Evolutionary conservation across 1,140 invertebrate genomes (phyloP), one percentile per base, ranked within the genome.

Genomic region (Heliconius hermathena): DNA sequence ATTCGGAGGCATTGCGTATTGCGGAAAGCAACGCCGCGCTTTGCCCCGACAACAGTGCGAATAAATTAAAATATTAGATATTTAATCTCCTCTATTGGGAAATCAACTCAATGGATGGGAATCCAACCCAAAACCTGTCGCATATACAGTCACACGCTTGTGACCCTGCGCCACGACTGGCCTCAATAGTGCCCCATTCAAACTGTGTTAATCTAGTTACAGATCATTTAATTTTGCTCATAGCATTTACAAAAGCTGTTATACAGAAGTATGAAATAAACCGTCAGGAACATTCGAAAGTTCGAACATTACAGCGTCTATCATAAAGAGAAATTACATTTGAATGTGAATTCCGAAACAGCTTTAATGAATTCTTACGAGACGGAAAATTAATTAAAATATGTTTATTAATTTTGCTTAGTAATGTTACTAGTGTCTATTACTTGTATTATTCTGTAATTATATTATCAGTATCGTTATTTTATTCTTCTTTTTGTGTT

Each of bases 261-360:
- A 78, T 57, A 79, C 46, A 75, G 41, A 75, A 79, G 29, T 54
- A 38, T 74, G 57, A 73, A 71, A 71, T 74, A 78, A 78, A 79
- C 22, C 78, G 73, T 79, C 66, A 66, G 60, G 26, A 26, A 66
- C 26, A 66, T 78, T 74, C 8, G 52, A 81, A 78, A 81, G 49
- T 78, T 75, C 46, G 38, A 70, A 73, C 75, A 81, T 76, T 73
- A 76, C 22, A 20, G 49, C n/a, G 46, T 33, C 73, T 54, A 73
- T 82, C 77, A 82, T 79, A 79, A 82, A 79, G 78, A 76, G 54
- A 74, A 82, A 82, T 82, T 82, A 74, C 76, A 78, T 71, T 70
- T 75, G 22, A 41, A 66, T 66, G 60, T 66, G 60, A 66, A 66
- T 66, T 66, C 60, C 60, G 60, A 29, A 66, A 66, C 60, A 29